Base-by-base conservation (phyloP, 2,113 vertebrate species). In the Apodemus sylvaticus region DNA sequence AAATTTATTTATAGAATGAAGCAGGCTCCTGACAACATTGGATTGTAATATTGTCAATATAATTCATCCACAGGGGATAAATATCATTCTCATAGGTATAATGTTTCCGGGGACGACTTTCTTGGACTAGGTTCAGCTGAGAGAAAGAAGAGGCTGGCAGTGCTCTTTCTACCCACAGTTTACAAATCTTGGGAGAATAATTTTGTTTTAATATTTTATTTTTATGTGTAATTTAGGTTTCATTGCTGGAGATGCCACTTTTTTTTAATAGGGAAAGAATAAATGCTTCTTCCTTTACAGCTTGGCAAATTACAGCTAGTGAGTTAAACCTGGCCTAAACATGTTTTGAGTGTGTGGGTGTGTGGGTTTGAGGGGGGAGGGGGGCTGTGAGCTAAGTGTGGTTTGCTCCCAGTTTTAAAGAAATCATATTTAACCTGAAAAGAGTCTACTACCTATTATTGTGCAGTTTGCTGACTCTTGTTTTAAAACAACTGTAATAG, bases 61-160 rank as follows among this genome's bases (percentile, higher is more conserved):
- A 89, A 89, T 78, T 97, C 55, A 87, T 91, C 89, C 78, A 53
- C 48, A 51, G n/a, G 78, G 53, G 24, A 83, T 91, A 93, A 79
- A 88, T 93, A 89, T 95, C 95, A 74, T 96, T 90, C 48, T 90
- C 68, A 86, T 13, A 73, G 93, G 77, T 62, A 76, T 86, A 94
- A 81, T 86, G 95, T 89, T 95, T 39, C 95, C 87, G 94, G 60
- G 93, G 45, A 20, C 53, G 82, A 93, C 36, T 81, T 14, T 92
- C 36, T 96, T 89, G 70, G 77, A 86, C 22, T 68, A 20, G 77
- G 74, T 12, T 31, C 92, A 90, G 36, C 20, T 48, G 20, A 82
- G 73, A 78, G 71, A 79, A 92, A 26, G 53, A n/a, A 7, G n/a
- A 93, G 19, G 29, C 45, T 71, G 19, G 22, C 48, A 94, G 19